Percentiles rank a stretch among this genome's conserved stretches.
phyloP scores from a whole-genome alignment of 2,888 invertebrate genomes.

The Agrotis clavis region DNA sequence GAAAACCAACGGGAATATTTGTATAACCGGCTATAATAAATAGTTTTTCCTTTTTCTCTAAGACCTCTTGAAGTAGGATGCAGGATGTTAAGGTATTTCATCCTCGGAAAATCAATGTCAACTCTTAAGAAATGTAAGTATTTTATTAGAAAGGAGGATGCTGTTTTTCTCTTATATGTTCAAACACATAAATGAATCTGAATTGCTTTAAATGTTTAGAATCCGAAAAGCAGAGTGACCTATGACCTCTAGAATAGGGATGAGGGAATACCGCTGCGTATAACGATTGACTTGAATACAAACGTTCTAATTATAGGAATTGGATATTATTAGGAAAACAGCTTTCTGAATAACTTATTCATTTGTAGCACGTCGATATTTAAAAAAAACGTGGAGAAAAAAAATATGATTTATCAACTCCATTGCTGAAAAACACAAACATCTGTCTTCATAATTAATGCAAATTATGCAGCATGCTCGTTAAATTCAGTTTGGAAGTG shows the following conservation, averaged over 20 bases:
- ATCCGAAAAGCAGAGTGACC: background rate
- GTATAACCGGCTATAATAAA: no score
- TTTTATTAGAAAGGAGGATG: background rate
- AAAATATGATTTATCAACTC: no score
- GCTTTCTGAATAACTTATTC: background rate
- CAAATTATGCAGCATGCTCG: slow-evolving; percentile 1
- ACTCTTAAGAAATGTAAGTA: background rate
- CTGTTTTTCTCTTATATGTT: background rate
- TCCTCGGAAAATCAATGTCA: background rate
- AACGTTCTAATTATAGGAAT: slow-evolving; percentile 17
- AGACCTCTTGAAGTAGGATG: background rate
- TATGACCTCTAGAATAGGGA: background rate
- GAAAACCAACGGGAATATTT: no score
- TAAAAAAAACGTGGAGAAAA: no score
- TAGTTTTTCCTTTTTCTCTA: no score
- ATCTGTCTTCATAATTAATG: background rate
- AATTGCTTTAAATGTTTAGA: background rate
- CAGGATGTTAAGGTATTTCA: background rate
- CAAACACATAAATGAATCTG: background rate
- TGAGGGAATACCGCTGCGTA: slow-evolving; percentile 4
- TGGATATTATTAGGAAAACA: background rate
- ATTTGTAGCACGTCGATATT: background rate
- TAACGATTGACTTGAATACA: slow-evolving; percentile 12
- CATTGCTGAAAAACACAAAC: no score
- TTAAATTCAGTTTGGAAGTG: no score